These are phyloP conservation scores for Trypoxylon attenuatum DNA, from an alignment of 2,888 invertebrate genomes.

Conservation along the genomic window DNA sequence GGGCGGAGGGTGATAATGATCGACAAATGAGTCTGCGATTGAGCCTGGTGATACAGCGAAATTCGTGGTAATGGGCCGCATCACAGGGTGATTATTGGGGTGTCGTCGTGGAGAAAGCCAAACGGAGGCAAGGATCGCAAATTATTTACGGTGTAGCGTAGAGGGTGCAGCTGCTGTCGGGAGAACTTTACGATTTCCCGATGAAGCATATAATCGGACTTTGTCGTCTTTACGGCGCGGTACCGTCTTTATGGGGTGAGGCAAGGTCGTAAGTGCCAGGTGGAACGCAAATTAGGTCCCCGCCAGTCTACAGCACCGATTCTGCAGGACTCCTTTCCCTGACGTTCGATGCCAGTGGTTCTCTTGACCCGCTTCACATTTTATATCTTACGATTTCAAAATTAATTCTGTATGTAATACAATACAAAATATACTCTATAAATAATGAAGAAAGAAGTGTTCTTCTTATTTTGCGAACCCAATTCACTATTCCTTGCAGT, in stretches of 20 bases:
- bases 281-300: constrained; percentile 46
- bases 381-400: too few species aligned
- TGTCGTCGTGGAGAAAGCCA: neutral
- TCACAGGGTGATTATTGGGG: too few species aligned
- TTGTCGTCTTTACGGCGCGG: constrained; percentile 56
- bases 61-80: neutral
- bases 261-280: constrained; percentile 35
- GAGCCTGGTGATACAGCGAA: neutral
- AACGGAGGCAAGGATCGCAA: constrained; percentile 11
- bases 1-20: neutral
- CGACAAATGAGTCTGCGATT: neutral
- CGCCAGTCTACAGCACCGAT: constrained; percentile 6
- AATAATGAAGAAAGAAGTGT: too few species aligned
- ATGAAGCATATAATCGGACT: constrained; percentile 54
- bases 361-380: too few species aligned
- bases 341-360: constrained; percentile 5
- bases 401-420: too few species aligned
- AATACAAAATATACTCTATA: too few species aligned
- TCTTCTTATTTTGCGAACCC: too few species aligned
- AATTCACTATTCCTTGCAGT: too few species aligned
- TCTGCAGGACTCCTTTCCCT: neutral
- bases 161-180: constrained; percentile 18
- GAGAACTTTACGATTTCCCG: constrained; percentile 54
- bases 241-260: constrained; percentile 38
- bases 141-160: constrained; percentile 24